Evolutionary conservation across 2,113 vertebrate species (phyloP), one percentile per base, ranked within the genome.

Genomic region (Eonycteris spelaea): DNA sequence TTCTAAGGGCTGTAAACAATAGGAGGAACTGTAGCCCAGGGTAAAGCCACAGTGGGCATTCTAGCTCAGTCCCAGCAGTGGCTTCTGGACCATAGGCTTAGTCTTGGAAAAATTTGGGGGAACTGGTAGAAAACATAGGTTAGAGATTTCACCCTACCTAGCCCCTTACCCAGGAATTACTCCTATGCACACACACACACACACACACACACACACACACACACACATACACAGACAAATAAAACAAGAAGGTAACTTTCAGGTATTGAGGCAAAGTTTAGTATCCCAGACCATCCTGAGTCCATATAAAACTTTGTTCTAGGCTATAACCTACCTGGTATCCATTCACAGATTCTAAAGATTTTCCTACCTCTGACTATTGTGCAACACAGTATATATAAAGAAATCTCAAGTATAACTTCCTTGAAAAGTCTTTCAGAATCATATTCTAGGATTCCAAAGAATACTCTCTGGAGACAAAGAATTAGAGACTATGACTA

Each of bases 371-470:
- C 35, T 87, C 43, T 75, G 48, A 68, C 63, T 55, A 28, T 35
- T 51, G 12, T 84, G 71, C 92, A 92, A 75, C 63, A 83, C 21
- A 30, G 2, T 68, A 5, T 82, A 85, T 4, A 77, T 68, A 77
- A 74, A 45, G 13, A 68, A 73, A 35, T 67, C 68, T 84, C 4
- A 12, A 43, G 14, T 82, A 18, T 26, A 43, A 75, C 68, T 90
- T 93, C 30, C 80, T 68, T 73, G 35, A 67, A 89, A 97, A 65
- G 3, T 40, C 35, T 86, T 88, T 95, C 57, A 80, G 67, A 79
- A 33, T 71, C 84, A n/a, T 51, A 45, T 33, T 95, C 74, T 59
- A 71, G 18, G 19, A 43, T 63, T 84, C 48, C 80, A 78, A 79
- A 91, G 75, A 88, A 33, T 43, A 35, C 22, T 65, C 15, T n/a